Evolutionary conservation across 2,113 vertebrate genomes (phyloP).

Genomic region (Acrocephalus arundinaceus): DNA sequence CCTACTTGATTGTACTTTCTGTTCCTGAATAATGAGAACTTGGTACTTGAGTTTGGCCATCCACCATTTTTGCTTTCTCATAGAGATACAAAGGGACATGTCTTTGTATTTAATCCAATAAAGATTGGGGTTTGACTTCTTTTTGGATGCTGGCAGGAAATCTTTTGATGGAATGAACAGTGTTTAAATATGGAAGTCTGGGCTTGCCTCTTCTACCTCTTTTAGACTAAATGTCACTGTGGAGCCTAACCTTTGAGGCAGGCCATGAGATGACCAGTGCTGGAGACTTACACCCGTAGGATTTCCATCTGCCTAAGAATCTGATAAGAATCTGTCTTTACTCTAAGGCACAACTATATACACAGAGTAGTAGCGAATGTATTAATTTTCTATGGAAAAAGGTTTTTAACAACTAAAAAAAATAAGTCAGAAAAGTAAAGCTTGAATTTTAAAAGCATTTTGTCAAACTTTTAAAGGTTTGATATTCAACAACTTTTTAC

Average conservation of each 20-base stretch:
- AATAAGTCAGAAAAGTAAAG: not conserved
- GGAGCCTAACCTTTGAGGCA: not conserved
- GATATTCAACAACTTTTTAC: not conserved
- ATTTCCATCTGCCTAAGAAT: not conserved
- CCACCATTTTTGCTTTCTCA: not conserved
- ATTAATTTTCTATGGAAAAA: not conserved
- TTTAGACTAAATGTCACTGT: not conserved
- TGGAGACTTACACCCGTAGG: fast-evolving
- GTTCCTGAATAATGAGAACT: not conserved
- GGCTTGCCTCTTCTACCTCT: not conserved
- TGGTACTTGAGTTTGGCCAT: not conserved
- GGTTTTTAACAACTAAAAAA: not conserved
- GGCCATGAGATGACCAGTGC: not conserved
- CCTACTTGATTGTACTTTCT: not conserved
- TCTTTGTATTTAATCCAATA: not conserved
- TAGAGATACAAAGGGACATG: not conserved
- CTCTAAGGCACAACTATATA: not conserved
- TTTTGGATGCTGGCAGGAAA: not conserved
- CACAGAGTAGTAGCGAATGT: not conserved
- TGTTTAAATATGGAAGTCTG: not conserved
- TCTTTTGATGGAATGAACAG: not conserved
- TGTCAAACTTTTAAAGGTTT: not conserved
- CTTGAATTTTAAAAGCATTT: not conserved
- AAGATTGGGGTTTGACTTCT: not conserved
- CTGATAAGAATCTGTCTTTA: not conserved